Conservation (phyloP, 2,113 vertebrate species). For the Bubalus kerabau region DNA sequence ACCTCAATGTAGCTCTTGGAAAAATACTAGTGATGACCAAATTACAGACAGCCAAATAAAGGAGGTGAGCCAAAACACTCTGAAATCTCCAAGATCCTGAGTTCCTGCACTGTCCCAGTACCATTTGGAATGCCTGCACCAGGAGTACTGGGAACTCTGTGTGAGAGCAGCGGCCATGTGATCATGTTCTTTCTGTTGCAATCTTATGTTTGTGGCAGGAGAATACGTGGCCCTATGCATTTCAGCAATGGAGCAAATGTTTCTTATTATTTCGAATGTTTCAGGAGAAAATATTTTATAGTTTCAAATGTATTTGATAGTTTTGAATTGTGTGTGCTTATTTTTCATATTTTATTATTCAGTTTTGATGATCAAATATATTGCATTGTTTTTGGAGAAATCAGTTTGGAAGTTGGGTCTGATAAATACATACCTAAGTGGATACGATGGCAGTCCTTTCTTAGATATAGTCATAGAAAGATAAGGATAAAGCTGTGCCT, state of each 20-base stretch:
- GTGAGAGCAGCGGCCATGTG: not conserved
- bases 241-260: not conserved
- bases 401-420: not conserved
- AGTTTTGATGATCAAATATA: not conserved
- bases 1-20: not conserved
- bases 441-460: not conserved
- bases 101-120: not conserved
- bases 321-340: not conserved
- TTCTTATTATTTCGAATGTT: slow-evolving; percentile 20
- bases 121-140: not conserved
- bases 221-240: not conserved
- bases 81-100: not conserved
- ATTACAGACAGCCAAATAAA: not conserved
- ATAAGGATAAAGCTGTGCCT: not conserved
- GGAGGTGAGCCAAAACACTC: not conserved
- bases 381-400: not conserved
- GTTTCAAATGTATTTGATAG: not conserved
- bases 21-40: not conserved
- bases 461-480: not conserved
- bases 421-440: not conserved
- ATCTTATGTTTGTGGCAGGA: not conserved
- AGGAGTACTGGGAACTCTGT: not conserved
- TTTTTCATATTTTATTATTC: not conserved
- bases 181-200: not conserved
- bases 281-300: not conserved